Evolutionary conservation across 2,888 invertebrate species (phyloP).

Genomic region (Rhimphoctona megacephalus): DNA sequence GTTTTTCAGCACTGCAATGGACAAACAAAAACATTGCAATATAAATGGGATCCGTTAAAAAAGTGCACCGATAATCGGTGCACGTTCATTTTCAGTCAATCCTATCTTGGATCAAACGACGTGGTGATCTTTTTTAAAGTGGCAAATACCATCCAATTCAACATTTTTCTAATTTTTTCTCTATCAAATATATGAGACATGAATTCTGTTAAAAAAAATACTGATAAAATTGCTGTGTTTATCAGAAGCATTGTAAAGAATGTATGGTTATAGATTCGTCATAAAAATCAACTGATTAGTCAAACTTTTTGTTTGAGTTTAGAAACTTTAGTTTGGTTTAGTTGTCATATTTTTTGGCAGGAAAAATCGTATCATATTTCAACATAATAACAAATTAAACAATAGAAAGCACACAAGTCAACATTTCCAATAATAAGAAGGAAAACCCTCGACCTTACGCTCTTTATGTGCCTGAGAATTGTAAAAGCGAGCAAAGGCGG

Average conservation of each 20-base stretch:
- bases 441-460: not conserved
- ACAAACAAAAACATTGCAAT: not conserved
- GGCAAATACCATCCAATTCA: not conserved
- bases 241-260: too few relatives aligned
- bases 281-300: too few relatives aligned
- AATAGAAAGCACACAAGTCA: not conserved
- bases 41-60: slow-evolving; percentile 1
- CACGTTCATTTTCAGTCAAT: not conserved
- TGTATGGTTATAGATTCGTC: too few relatives aligned
- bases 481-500: not conserved
- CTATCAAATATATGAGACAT: not conserved
- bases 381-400: not conserved
- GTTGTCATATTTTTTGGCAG: not conserved
- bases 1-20: not conserved
- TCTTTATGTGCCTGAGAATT: not conserved
- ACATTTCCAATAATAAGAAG: not conserved
- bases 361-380: not conserved
- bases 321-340: not conserved
- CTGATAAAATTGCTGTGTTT: too few relatives aligned
- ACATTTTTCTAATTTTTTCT: not conserved
- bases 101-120: not conserved
- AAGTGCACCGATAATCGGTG: not conserved
- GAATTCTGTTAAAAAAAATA: not conserved
- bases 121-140: not conserved
- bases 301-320: too few relatives aligned